phyloP scores from a whole-genome alignment of 1,140 invertebrate species.

The Vanessa tameamea region DNA sequence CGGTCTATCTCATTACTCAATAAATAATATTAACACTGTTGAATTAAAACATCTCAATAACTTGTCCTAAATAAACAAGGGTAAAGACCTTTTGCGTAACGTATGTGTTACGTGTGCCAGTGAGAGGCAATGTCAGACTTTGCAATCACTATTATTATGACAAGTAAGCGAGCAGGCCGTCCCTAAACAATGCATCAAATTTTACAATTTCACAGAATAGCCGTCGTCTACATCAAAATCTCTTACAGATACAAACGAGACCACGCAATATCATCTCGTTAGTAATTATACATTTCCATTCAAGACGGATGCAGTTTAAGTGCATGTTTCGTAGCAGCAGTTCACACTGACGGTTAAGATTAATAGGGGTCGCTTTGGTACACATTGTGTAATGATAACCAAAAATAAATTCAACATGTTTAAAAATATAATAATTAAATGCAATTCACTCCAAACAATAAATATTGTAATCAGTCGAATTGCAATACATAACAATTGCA shows the following conservation, averaged over 20 bases:
- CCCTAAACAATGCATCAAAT: constrained; percentile 47
- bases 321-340: constrained; percentile 4
- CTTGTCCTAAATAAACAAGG: constrained; percentile 76
- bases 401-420: not conserved
- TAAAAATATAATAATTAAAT: constrained; percentile 2
- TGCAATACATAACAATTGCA: constrained; percentile 46
- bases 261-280: constrained; percentile 20
- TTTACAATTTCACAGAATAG: constrained; percentile 31
- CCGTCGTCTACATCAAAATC: constrained; percentile 8
- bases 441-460: not conserved
- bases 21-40: constrained; percentile 59
- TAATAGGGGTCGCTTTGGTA: not conserved
- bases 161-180: constrained; percentile 53
- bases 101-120: constrained; percentile 66
- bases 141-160: constrained; percentile 67
- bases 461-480: constrained; percentile 34
- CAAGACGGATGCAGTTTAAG: constrained; percentile 12
- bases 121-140: constrained; percentile 78
- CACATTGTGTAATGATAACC: not conserved
- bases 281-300: constrained; percentile 3
- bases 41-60: constrained; percentile 75
- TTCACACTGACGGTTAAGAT: not conserved
- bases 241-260: constrained; percentile 20
- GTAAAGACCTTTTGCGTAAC: constrained; percentile 79
- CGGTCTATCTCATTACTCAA: constrained; percentile 50